Evolutionary conservation across 2,888 invertebrate species (phyloP), one percentile per base, ranked within the genome.

Genomic region (Pseudococcus viburni): DNA sequence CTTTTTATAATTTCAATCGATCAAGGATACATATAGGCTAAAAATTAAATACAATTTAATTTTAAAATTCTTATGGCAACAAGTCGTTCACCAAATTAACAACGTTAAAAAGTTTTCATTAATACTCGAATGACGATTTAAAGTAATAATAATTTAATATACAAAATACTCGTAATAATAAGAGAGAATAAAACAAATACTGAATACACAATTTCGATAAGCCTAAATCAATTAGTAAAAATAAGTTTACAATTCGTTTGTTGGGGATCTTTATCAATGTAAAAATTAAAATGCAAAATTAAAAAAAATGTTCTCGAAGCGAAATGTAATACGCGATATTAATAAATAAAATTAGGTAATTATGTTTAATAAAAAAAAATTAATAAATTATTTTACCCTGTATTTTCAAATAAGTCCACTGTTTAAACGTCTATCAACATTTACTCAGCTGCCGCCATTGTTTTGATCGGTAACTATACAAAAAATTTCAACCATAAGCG

Each of bases 231-330:
- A 83, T 83, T 83, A 83, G 80, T 83, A 83, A 42, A 83, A 46
- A 83, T 83, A 83, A 83, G 39, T 83, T 83, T 46, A 83, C 80
- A 46, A 46, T 83, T 46, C 46, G 80, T 83, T 83, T 83, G 46
- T 77, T 77, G 39, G 26, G 17, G 19, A 46, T 83, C 9, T 42
- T 83, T 22, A 46, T 46, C 80, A 33, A 64, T 46, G 80, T 83
- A 83, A 83, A 83, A 83, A 83, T 83, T 83, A 83, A 46, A 46
- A 83, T 83, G 80, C 80, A 83, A 83, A 83, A 83, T 83, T 83
- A 11, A 46, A 83, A 83, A 46, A 46, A 39, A 80, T n/a, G 64
- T 64, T 19, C 15, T 83, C 80, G 46, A 83, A 83, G 80, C 80
- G 33, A 83, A 83, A 51, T 12, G 51, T 80, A 80, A 80, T 42